Percentiles rank a stretch among this genome's conserved stretches.
Conservation (phyloP, 2,888 invertebrate species). For the Hyalella azteca region DNA sequence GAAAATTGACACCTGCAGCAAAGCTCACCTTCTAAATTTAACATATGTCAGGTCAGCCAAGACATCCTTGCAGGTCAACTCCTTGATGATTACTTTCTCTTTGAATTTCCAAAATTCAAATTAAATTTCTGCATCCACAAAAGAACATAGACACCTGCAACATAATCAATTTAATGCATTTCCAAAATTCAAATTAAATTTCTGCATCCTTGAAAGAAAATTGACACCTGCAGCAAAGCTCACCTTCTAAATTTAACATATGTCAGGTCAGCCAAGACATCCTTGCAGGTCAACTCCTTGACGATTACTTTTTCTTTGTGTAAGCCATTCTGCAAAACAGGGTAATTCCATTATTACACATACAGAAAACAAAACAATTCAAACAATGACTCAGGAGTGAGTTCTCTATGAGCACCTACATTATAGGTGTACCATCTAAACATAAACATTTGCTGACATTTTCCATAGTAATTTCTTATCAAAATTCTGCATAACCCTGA, state of each 20-base stretch:
- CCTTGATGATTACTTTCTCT: slow-evolving; percentile 73
- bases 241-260: slow-evolving; percentile 71
- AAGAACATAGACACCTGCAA: not conserved
- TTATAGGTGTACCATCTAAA: too few species aligned
- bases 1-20: too few species aligned
- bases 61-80: slow-evolving; percentile 78
- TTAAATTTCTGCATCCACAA: not conserved
- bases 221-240: too few species aligned
- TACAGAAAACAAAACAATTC: not conserved
- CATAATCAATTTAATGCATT: not conserved
- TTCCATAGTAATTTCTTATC: too few species aligned
- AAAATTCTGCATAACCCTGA: too few species aligned
- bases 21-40: slow-evolving; percentile 62
- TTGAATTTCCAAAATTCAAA: not conserved
- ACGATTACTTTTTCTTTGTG: slow-evolving; percentile 71
- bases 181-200: not conserved
- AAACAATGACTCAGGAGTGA: not conserved
- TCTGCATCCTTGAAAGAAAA: not conserved
- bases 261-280: slow-evolving; percentile 86
- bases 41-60: slow-evolving; percentile 90
- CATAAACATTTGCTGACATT: too few species aligned
- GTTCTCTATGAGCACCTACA: too few species aligned
- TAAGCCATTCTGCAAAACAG: slow-evolving; percentile 61
- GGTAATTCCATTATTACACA: not conserved
- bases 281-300: slow-evolving; percentile 76